These are phyloP conservation scores for Melinaea marsaeus DNA, from an alignment of 2,888 invertebrate species.

Conservation along the genomic window DNA sequence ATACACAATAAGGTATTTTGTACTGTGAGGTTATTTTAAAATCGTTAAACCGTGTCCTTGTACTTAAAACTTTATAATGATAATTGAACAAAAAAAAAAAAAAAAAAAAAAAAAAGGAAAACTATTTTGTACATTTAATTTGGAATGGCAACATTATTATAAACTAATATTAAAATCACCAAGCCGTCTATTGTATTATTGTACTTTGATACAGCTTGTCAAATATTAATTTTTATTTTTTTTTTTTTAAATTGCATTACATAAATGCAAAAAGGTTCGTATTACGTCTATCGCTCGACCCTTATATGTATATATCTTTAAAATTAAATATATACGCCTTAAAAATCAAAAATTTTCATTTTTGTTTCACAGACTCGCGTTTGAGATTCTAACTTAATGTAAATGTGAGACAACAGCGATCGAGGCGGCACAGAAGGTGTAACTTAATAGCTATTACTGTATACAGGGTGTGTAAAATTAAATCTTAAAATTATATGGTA, in stretches of 20 bases:
- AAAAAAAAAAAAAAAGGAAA: conserved; percentile 18
- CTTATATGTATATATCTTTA: background rate
- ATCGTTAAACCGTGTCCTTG: conserved; percentile 14
- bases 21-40: conserved; percentile 67
- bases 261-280: conserved; percentile 8
- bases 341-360: background rate
- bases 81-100: conserved; percentile 18
- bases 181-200: conserved; percentile 42
- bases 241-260: conserved; percentile 4
- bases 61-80: conserved; percentile 18
- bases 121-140: conserved; percentile 36
- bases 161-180: conserved; percentile 39
- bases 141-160: conserved; percentile 46
- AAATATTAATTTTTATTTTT: conserved; percentile 14
- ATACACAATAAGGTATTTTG: conserved; percentile 72
- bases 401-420: conserved; percentile 30
- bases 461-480: conserved; percentile 27
- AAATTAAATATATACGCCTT: background rate
- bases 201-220: conserved; percentile 32
- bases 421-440: conserved; percentile 32
- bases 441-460: conserved; percentile 29
- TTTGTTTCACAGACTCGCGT: conserved; percentile 11
- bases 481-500: conserved; percentile 10
- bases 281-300: no score
- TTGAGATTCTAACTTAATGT: conserved; percentile 24